These are phyloP conservation scores for Neelides sp. DNA, from an alignment of 1,140 invertebrate species.

Conservation along the genomic window DNA sequence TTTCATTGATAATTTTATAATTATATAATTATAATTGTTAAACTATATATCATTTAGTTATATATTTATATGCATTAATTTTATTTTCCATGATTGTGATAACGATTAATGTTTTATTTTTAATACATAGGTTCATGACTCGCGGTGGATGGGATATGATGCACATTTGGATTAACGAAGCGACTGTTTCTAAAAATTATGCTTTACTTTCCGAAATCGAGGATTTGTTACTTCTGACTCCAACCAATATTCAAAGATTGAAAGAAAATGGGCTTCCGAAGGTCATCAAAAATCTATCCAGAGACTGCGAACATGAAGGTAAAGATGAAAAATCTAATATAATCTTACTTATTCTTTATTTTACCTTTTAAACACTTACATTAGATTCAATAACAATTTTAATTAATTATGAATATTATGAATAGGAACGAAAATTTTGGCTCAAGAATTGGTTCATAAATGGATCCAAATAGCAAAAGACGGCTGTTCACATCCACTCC, in stretches of 20 bases:
- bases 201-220: conserved; percentile 71
- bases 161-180: conserved; percentile 75
- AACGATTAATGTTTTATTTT: conserved; percentile 3
- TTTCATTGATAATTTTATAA: not conserved
- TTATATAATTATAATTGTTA: not conserved
- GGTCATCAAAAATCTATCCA: conserved; percentile 74
- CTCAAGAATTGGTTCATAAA: conserved; percentile 69
- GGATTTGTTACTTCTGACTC: conserved; percentile 65
- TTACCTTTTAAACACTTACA: not conserved
- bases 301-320: conserved; percentile 65
- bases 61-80: not conserved
- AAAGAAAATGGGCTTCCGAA: conserved; percentile 84
- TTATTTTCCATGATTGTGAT: not conserved
- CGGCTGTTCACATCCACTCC: no score
- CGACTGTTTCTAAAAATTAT: conserved; percentile 66
- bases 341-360: not conserved
- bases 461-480: conserved; percentile 74
- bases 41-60: not conserved
- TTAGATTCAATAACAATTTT: not conserved
- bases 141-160: conserved; percentile 80
- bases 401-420: not conserved
- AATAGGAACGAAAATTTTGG: conserved; percentile 53
- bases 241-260: conserved; percentile 73
- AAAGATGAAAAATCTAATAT: conserved; percentile 33
- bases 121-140: conserved; percentile 61